Base-by-base conservation (phyloP, 2,888 invertebrate species). In the Sphaerophoria taeniata region DNA sequence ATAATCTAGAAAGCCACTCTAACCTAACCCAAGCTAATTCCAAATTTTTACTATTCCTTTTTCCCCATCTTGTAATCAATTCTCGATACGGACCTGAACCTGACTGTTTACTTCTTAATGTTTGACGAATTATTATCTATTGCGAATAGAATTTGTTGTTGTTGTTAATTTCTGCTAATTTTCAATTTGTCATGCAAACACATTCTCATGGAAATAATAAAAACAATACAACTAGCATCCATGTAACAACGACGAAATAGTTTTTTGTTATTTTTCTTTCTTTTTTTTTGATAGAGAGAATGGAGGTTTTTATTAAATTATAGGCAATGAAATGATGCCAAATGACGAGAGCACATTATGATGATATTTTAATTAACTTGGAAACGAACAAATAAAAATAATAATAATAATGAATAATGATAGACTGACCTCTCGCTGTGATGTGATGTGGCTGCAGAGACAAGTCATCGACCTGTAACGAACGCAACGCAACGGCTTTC, bases 351-450 rank as follows among this genome's bases (percentile, higher is more conserved):
- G 24, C 24, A 24, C 67, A 75, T 72, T 49, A 60, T 61, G 69
- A 80, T 80, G 80, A 84, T 80, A 55, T 79, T 79, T 75, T 84
- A 84, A 84, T 84, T 84, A 79, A 71, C 63, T 74, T 84, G 58
- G 75, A 36, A 60, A 53, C 71, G 71, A 49, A 45, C 16, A 71
- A 60, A 61, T 67, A 72, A 60, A 51, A 55, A 55, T 24, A 2
- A 24, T 24, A 24, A 24, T 24, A 24, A 24, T 24, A 24, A 24
- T 24, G 24, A 24, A 24, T 60, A 77, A 56, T 56, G n/a, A 69
- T 47, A 24, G 47, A 74, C 74, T 84, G 83, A 67, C 71, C 74
- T 75, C 58, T 73, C 9, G 24, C 31, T 39, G 16, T 56, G n/a
- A 24, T 5, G 47, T 9, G 16, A 16, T 5, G 45, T 3, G 9